Evolutionary conservation across 2,113 vertebrate species (phyloP).

Genomic region (Zapornia atra): DNA sequence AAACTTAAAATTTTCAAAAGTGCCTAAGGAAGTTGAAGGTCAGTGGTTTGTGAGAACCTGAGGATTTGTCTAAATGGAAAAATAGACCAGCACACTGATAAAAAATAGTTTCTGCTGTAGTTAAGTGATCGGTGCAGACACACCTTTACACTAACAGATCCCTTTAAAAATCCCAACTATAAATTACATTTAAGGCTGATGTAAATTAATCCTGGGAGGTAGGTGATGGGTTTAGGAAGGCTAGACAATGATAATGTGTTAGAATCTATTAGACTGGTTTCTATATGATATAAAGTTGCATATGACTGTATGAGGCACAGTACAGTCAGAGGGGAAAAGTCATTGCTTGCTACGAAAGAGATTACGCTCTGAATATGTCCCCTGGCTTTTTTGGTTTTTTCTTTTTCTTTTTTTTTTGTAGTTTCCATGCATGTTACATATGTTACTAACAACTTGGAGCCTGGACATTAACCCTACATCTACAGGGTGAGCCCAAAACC

Average conservation of each 20-base stretch:
- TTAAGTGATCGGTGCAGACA: rapidly evolving
- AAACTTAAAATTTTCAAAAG: not conserved
- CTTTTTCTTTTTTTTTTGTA: not conserved
- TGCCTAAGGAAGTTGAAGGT: not conserved
- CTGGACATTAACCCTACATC: not conserved
- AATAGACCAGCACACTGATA: not conserved
- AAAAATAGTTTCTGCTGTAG: not conserved
- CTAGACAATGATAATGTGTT: not conserved
- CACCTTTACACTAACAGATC: not conserved
- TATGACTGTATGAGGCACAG: not conserved
- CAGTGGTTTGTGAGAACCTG: not conserved
- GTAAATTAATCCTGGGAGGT: not conserved
- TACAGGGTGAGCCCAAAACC: not conserved
- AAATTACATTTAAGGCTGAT: not conserved
- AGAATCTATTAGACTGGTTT: not conserved
- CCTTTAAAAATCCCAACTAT: not conserved
- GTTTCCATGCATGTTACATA: not conserved
- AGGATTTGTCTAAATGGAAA: not conserved
- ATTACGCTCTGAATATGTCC: not conserved
- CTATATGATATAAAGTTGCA: not conserved
- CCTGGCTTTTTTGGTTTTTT: not conserved
- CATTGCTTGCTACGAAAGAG: not conserved
- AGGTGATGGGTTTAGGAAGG: not conserved
- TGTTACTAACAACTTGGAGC: not conserved
- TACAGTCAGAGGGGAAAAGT: not conserved